Conservation (phyloP, 2,888 invertebrate genomes). For the Diploptera punctata region DNA sequence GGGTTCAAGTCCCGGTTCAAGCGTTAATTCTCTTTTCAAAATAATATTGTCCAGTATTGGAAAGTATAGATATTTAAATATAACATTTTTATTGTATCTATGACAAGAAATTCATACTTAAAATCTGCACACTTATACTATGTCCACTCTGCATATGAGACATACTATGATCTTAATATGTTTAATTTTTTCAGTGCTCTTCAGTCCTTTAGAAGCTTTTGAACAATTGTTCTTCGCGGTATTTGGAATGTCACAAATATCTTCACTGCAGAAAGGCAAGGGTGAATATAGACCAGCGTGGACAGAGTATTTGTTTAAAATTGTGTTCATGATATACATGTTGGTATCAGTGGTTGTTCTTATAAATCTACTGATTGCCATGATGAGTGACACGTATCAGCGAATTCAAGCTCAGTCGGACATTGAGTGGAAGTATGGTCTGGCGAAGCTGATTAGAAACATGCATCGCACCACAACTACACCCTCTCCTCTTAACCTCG, state of each 20-base stretch:
- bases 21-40: no score
- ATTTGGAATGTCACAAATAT: slow-evolving; percentile 91
- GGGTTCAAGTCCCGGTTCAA: no score
- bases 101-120: no score
- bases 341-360: slow-evolving; percentile 98
- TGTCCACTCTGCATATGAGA: background rate
- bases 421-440: slow-evolving; percentile 99
- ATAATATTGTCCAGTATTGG: no score
- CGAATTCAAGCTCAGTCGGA: slow-evolving; percentile 99
- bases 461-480: slow-evolving; percentile 99
- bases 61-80: no score
- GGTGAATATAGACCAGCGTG: slow-evolving; percentile 69
- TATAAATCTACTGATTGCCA: slow-evolving; percentile 98
- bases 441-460: slow-evolving; percentile 96
- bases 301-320: slow-evolving; percentile 80
- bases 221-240: slow-evolving; percentile 98
- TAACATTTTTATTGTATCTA: background rate
- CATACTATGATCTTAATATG: no score
- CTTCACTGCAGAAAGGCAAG: slow-evolving; percentile 73
- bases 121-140: background rate
- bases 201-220: slow-evolving; percentile 91
- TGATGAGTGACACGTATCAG: slow-evolving; percentile 99
- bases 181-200: slow-evolving; percentile 74
- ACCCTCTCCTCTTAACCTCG: slow-evolving; percentile 95
- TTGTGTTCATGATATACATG: slow-evolving; percentile 96